Evolutionary conservation across 1,140 invertebrate genomes (phyloP).

Genomic region (Nasonia vitripennis): DNA sequence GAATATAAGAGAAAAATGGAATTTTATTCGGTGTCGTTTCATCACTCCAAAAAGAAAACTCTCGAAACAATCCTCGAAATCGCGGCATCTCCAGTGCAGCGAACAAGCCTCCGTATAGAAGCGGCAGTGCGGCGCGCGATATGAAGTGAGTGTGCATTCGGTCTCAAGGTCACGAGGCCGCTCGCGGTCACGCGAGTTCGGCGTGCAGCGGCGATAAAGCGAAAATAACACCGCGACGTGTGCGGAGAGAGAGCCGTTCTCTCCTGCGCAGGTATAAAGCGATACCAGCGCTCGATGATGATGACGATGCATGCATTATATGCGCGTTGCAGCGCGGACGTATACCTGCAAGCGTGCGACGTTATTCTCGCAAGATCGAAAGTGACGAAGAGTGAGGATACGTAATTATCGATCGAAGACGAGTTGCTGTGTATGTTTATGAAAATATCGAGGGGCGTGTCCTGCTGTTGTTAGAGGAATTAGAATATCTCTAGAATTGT

Average conservation of each 20-base stretch:
- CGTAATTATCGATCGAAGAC: not conserved
- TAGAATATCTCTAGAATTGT: too few relatives aligned
- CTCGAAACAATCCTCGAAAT: too few relatives aligned
- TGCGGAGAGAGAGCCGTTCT: not conserved
- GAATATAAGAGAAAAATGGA: too few relatives aligned
- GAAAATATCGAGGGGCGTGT: too few relatives aligned
- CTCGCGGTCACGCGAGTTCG: constrained; percentile 23
- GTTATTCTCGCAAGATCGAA: not conserved
- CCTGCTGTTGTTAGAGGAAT: too few relatives aligned
- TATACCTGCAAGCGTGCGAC: not conserved
- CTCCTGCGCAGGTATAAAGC: not conserved
- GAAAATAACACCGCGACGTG: not conserved
- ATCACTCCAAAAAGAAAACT: too few relatives aligned
- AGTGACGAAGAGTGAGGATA: too few relatives aligned
- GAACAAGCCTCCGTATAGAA: too few relatives aligned
- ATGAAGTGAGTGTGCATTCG: not conserved
- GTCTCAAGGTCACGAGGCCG: not conserved
- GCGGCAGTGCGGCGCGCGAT: not conserved
- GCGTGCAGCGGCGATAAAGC: constrained; percentile 2
- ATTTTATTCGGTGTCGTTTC: too few relatives aligned
- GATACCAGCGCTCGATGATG: not conserved
- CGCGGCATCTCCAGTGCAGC: too few relatives aligned
- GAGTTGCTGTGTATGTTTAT: not conserved
- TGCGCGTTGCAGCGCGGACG: too few relatives aligned
- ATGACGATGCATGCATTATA: not conserved